A percentile compares a stretch with the other conserved stretches of the same genome.
Evolutionary conservation across 2,113 vertebrate species (phyloP).

Genomic region (Odocoileus hemionus): DNA sequence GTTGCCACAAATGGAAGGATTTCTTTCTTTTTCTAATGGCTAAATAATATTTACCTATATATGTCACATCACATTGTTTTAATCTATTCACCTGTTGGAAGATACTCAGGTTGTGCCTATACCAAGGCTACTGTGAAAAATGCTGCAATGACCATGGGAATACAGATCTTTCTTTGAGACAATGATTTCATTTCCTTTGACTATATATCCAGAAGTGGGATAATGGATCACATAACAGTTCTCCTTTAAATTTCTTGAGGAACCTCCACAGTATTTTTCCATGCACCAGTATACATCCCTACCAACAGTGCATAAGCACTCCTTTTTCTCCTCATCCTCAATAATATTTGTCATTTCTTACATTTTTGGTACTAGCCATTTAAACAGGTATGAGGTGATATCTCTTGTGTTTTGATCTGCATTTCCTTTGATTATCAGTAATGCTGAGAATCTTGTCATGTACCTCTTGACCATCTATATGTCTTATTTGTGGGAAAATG

Average conservation of each 20-base stretch:
- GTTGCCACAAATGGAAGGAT: not conserved
- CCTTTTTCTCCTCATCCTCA: not conserved
- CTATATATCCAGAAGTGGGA: not conserved
- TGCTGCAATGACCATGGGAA: not conserved
- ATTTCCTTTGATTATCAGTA: not conserved
- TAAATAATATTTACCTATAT: not conserved
- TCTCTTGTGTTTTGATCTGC: not conserved
- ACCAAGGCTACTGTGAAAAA: not conserved
- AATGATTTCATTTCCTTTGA: not conserved
- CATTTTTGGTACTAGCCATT: not conserved
- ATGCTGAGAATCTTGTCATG: not conserved
- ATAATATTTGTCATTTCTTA: not conserved
- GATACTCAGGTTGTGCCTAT: not conserved
- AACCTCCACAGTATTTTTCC: not conserved
- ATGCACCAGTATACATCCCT: not conserved
- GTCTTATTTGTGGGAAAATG: not conserved
- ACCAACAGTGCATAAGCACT: not conserved
- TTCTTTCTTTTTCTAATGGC: not conserved
- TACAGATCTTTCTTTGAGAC: not conserved
- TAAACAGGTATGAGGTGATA: not conserved
- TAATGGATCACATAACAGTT: not conserved
- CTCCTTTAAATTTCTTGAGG: not conserved
- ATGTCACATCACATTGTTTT: not conserved
- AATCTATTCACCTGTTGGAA: not conserved
- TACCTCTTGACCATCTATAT: not conserved